A percentile compares a stretch with the other conserved stretches of the same genome.
These are phyloP conservation scores for Chelonus formosanus DNA, from an alignment of 2,888 invertebrate genomes.

Conservation along the genomic window DNA sequence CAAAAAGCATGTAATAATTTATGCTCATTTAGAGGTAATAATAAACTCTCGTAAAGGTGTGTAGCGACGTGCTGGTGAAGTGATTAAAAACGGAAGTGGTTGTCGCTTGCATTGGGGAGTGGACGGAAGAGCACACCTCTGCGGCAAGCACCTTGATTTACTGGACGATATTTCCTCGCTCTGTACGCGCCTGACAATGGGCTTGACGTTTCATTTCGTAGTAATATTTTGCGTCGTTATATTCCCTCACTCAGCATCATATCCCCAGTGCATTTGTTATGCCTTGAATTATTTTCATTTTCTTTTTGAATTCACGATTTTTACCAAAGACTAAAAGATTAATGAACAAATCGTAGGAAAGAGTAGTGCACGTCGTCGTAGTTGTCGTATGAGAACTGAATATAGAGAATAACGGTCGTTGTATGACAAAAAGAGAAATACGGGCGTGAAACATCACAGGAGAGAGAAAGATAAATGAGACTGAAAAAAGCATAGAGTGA, in stretches of 20 bases:
- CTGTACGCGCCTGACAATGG: conserved; percentile 60
- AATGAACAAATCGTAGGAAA: no score
- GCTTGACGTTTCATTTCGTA: conserved; percentile 63
- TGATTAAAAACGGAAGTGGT: conserved; percentile 59
- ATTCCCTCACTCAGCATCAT: conserved; percentile 9
- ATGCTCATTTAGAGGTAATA: conserved; percentile 8
- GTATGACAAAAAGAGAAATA: no score
- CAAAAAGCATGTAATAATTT: neutral
- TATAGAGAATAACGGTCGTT: no score
- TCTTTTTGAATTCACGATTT: conserved; percentile 3
- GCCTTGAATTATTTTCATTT: conserved; percentile 21
- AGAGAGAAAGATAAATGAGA: conserved; percentile 7
- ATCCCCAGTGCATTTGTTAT: conserved; percentile 17
- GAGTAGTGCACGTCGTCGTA: no score
- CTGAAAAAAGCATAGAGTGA: conserved; percentile 21
- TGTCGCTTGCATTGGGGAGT: conserved; percentile 46
- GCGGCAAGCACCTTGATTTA: conserved; percentile 45
- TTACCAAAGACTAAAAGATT: no score
- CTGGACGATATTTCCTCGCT: conserved; percentile 62
- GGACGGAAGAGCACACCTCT: conserved; percentile 40
- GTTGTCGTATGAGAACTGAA: no score
- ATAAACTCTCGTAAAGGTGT: conserved; percentile 25
- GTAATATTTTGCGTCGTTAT: conserved; percentile 46
- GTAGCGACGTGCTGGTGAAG: conserved; percentile 30
- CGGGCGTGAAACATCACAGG: neutral